Conservation (phyloP, 2,888 invertebrate genomes). For the Calameuta pallipes region DNA sequence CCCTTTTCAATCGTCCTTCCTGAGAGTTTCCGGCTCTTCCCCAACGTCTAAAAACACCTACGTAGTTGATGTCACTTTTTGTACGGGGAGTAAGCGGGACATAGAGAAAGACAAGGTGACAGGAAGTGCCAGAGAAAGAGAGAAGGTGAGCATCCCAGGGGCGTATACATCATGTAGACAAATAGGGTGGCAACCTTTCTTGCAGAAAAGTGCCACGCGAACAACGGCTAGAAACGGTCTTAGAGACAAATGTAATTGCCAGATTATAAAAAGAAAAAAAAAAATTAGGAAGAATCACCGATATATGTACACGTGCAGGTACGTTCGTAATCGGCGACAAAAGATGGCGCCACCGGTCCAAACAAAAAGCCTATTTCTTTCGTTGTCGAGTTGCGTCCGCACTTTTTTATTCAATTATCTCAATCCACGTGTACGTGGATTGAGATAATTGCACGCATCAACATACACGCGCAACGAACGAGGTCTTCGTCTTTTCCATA, state of each 20-base stretch:
- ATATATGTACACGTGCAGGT: no score
- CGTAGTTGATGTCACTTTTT: neutral
- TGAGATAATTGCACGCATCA: no score
- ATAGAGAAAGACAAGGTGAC: no score
- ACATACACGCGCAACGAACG: neutral
- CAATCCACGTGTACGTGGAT: no score
- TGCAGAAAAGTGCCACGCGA: slow-evolving; percentile 25
- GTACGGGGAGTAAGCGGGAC: no score
- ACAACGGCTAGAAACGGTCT: slow-evolving; percentile 25
- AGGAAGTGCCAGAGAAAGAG: no score
- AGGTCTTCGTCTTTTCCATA: neutral
- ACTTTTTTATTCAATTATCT: slow-evolving; percentile 8
- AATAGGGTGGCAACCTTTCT: slow-evolving; percentile 46
- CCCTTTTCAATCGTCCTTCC: no score
- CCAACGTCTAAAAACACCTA: neutral
- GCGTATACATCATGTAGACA: slow-evolving; percentile 47
- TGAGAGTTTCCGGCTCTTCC: neutral
- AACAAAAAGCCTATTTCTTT: neutral
- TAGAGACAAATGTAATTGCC: slow-evolving; percentile 34
- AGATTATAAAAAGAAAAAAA: slow-evolving; percentile 5
- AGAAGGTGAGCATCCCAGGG: slow-evolving; percentile 11
- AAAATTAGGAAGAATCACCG: slow-evolving; percentile 14
- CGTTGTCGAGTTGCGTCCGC: neutral
- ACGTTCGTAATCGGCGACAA: no score
- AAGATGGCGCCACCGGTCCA: no score